A percentile compares a stretch with the other conserved stretches of the same genome.
These are phyloP conservation scores for Zaprionus bogoriensis DNA, from an alignment of 2,888 invertebrate species.

Conservation along the genomic window DNA sequence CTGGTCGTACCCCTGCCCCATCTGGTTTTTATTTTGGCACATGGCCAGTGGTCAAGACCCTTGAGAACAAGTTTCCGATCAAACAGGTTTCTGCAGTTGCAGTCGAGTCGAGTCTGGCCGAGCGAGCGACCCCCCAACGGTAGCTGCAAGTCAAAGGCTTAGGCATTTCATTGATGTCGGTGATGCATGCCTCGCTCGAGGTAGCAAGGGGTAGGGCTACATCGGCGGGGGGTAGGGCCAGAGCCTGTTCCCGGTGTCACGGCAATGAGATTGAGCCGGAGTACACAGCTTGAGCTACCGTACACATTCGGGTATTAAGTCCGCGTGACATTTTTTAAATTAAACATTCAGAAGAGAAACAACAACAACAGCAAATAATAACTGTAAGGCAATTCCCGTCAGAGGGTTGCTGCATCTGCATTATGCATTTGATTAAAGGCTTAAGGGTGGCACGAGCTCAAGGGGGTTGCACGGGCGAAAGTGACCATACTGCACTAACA, in stretches of 20 bases:
- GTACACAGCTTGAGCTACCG: not conserved
- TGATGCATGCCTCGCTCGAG: constrained; percentile 47
- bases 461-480: constrained; percentile 32
- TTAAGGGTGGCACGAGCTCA: constrained; percentile 58
- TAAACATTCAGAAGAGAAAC: constrained; percentile 59
- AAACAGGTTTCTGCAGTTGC: constrained; percentile 68
- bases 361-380: constrained; percentile 64
- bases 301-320: constrained; percentile 43
- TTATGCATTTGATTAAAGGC: constrained; percentile 64
- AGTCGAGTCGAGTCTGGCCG: constrained; percentile 5
- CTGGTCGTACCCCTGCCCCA: constrained; percentile 22
- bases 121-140: constrained; percentile 43
- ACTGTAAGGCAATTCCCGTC: constrained; percentile 29
- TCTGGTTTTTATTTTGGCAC: constrained; percentile 30
- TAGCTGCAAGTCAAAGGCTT: constrained; percentile 73
- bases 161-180: constrained; percentile 70
- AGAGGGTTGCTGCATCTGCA: constrained; percentile 40
- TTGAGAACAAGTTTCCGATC: constrained; percentile 64
- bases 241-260: too few relatives aligned
- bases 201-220: not conserved
- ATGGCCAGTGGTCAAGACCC: constrained; percentile 59
- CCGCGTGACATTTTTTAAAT: constrained; percentile 72
- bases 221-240: too few relatives aligned
- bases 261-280: constrained; percentile 2
- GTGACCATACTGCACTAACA: constrained; percentile 18